Evolutionary conservation across 2,888 invertebrate species (phyloP).

Genomic region (Acrobasis consociella): DNA sequence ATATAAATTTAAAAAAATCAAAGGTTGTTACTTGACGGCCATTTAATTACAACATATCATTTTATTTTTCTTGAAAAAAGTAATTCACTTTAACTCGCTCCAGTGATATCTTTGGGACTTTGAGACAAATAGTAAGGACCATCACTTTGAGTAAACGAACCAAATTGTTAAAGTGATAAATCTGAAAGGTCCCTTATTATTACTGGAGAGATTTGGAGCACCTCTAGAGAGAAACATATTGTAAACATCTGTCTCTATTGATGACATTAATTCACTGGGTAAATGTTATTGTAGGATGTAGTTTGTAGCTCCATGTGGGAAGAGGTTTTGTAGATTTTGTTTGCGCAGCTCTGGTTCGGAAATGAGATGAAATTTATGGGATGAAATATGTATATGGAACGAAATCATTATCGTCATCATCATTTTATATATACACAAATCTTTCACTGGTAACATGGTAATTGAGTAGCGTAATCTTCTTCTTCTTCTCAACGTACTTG

Average conservation of each 20-base stretch:
- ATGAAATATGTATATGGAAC: too few species aligned
- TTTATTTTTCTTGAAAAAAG: not conserved
- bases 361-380: not conserved
- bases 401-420: too few species aligned
- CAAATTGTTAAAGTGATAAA: slow-evolving; percentile 46
- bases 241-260: slow-evolving; percentile 7
- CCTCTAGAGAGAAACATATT: slow-evolving; percentile 6
- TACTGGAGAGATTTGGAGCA: slow-evolving; percentile 36
- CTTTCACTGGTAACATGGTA: too few species aligned
- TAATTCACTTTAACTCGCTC: not conserved
- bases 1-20: too few species aligned
- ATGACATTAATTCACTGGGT: slow-evolving; percentile 2
- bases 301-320: not conserved
- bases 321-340: not conserved
- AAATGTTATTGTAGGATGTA: slow-evolving; percentile 1
- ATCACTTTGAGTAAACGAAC: slow-evolving; percentile 34
- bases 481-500: too few species aligned
- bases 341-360: not conserved
- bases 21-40: not conserved
- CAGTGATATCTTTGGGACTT: not conserved
- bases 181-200: slow-evolving; percentile 40
- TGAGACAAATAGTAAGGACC: slow-evolving; percentile 3
- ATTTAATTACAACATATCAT: not conserved
- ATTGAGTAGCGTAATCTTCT: too few species aligned
- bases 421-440: too few species aligned